phyloP scores from a whole-genome alignment of 2,888 invertebrate species.

The Orchesellides sinensis region DNA sequence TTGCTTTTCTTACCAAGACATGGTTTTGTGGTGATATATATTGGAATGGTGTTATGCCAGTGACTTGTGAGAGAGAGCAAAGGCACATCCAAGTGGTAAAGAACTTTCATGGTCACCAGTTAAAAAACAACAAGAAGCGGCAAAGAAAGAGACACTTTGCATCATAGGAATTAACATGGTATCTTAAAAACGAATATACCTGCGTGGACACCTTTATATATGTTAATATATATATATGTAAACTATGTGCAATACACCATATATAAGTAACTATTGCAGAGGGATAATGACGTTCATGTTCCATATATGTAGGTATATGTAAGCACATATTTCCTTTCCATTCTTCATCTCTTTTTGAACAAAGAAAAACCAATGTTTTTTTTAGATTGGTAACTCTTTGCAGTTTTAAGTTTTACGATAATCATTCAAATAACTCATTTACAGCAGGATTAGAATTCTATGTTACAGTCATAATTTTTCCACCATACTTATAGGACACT shows the following conservation, averaged over 20 bases:
- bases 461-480: too few relatives aligned
- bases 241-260: not conserved
- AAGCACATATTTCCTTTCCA: not conserved
- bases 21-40: too few relatives aligned
- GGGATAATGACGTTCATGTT: constrained; percentile 10
- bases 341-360: not conserved
- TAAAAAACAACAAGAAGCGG: constrained; percentile 13
- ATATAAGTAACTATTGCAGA: not conserved
- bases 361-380: too few relatives aligned
- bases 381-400: too few relatives aligned
- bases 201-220: not conserved
- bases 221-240: not conserved
- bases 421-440: too few relatives aligned
- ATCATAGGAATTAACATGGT: constrained; percentile 22
- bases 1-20: too few relatives aligned
- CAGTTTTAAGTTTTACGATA: too few relatives aligned
- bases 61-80: constrained; percentile 34
- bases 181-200: not conserved
- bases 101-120: constrained; percentile 58
- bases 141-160: constrained; percentile 22
- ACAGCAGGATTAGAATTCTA: too few relatives aligned
- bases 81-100: constrained; percentile 15
- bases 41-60: constrained; percentile 45
- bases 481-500: too few relatives aligned
- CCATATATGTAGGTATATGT: not conserved